phyloP scores from a whole-genome alignment of 23 tunicate species.

The Styela clava region DNA sequence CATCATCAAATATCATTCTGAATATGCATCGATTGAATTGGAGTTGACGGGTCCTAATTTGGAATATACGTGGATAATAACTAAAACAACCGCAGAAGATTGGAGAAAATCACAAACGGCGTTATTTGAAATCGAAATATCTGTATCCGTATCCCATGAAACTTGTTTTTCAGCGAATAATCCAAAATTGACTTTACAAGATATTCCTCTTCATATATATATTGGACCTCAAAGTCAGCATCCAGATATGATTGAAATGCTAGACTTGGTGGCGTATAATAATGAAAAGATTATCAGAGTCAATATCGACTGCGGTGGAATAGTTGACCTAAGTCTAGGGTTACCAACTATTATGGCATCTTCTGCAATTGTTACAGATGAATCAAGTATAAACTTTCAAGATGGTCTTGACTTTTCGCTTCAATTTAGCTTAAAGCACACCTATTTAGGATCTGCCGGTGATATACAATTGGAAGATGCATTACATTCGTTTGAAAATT shows the following conservation, averaged over 20 bases:
- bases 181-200: background rate
- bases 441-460: no score
- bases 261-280: slow-evolving; percentile 7
- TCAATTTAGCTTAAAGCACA: no score
- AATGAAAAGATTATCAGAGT: background rate
- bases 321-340: background rate
- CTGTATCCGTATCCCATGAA: background rate
- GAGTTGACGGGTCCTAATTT: background rate
- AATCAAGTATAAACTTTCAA: background rate
- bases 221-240: background rate
- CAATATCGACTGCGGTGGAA: slow-evolving; percentile 1
- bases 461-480: no score
- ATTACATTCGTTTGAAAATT: background rate
- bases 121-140: background rate
- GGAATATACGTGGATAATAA: background rate
- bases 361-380: background rate
- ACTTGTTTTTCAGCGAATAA: background rate
- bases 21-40: background rate
- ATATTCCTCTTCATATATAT: background rate
- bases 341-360: background rate
- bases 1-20: background rate
- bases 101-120: background rate
- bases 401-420: background rate
- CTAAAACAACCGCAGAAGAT: background rate
- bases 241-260: background rate